phyloP scores from a whole-genome alignment of 2,797 vertebrate genomes.

The Enteromius paludinosus region DNA sequence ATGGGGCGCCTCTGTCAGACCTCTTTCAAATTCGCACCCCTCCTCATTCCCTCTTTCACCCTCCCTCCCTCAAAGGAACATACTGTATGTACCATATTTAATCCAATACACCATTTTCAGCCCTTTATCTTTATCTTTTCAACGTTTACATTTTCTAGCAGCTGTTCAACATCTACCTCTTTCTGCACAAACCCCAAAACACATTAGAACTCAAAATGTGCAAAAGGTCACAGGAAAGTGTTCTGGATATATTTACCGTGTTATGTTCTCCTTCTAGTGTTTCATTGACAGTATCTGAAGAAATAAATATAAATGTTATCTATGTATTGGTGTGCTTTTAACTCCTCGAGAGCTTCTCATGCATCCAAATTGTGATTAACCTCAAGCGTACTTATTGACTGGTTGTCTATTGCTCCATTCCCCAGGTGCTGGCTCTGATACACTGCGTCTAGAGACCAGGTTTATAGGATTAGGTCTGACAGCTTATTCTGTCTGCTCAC shows the following conservation, averaged over 20 bases:
- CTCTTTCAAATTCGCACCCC: conserved; percentile 68
- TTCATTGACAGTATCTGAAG: background rate
- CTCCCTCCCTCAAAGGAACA: conserved; percentile 37
- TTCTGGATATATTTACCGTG: background rate
- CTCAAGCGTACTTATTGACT: conserved; percentile 48
- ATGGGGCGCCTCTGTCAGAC: conserved; percentile 76
- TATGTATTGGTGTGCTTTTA: background rate
- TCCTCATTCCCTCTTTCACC: conserved; percentile 51
- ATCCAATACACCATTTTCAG: conserved; percentile 36
- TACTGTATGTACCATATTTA: conserved; percentile 44
- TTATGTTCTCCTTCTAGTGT: background rate
- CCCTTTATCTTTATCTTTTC: conserved; percentile 31
- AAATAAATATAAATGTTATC: conserved; percentile 4
- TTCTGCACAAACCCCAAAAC: conserved; percentile 27
- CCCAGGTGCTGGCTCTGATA: conserved; percentile 45
- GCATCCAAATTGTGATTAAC: conserved; percentile 50
- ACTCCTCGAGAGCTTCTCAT: conserved; percentile 12
- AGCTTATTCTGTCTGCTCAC: conserved; percentile 59
- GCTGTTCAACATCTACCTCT: conserved; percentile 27
- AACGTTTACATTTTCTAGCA: conserved; percentile 38
- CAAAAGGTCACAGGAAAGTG: conserved; percentile 1
- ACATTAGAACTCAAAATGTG: background rate
- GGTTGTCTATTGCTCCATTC: conserved; percentile 17
- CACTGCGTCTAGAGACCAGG: conserved; percentile 50
- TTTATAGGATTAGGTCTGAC: conserved; percentile 61